These are phyloP conservation scores for Phenganax stokvisi DNA, from an alignment of 92 coral and sea anemone genomes.

Conservation along the genomic window DNA sequence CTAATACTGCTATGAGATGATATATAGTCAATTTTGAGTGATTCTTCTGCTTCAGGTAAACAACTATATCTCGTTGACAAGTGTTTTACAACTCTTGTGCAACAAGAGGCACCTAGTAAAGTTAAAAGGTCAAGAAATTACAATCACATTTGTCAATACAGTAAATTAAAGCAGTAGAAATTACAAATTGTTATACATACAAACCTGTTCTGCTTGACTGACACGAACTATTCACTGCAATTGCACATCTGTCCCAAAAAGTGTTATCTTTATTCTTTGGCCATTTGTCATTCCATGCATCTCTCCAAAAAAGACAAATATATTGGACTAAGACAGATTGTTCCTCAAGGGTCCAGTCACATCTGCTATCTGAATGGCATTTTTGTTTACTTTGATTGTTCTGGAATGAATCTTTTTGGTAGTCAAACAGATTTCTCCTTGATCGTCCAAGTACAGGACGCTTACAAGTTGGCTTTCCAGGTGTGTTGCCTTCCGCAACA, in stretches of 20 bases:
- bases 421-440: neutral
- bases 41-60: constrained; percentile 54
- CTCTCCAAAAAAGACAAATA: constrained; percentile 48
- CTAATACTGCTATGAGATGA: neutral
- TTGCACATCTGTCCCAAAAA: constrained; percentile 46
- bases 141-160: neutral
- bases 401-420: neutral
- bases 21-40: constrained; percentile 34
- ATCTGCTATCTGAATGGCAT: neutral
- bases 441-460: neutral
- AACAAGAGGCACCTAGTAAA: constrained; percentile 48
- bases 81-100: constrained; percentile 49
- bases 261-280: constrained; percentile 39
- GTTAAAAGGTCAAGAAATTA: neutral
- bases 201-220: constrained; percentile 50
- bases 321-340: constrained; percentile 44
- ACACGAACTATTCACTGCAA: constrained; percentile 45
- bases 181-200: neutral
- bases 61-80: constrained; percentile 28
- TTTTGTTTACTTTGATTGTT: neutral
- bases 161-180: neutral
- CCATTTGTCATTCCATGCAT: constrained; percentile 48
- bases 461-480: constrained; percentile 35
- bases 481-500: constrained; percentile 34
- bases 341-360: constrained; percentile 41